Conservation (phyloP, 2,797 vertebrate genomes). For the Scleropages formosus region DNA sequence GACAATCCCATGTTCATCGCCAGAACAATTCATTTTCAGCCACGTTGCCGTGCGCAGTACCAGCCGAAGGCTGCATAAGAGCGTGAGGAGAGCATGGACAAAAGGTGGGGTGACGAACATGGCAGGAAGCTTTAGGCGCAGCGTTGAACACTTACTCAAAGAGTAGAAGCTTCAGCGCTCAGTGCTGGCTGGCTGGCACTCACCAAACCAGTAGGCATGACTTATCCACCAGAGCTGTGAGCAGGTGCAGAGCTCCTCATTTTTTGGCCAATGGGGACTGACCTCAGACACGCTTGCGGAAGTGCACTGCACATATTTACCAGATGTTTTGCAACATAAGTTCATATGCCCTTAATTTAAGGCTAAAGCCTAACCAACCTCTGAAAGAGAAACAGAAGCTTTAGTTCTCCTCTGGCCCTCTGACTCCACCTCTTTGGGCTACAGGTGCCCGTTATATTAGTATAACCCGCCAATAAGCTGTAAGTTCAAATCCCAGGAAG, state of each 20-base stretch:
- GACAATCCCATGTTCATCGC: neutral
- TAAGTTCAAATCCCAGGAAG: neutral
- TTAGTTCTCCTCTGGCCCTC: neutral
- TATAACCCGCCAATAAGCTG: neutral
- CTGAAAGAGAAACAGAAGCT: conserved; percentile 3
- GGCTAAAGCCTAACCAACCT: conserved; percentile 7
- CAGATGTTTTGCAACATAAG: conserved; percentile 13
- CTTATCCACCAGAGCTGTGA: neutral
- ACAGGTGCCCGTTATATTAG: neutral
- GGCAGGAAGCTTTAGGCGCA: neutral
- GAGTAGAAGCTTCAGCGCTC: neutral
- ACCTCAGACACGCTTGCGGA: neutral
- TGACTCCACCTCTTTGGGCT: neutral
- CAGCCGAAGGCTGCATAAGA: neutral
- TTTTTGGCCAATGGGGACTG: neutral
- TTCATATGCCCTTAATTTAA: conserved; percentile 24
- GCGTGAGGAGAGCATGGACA: neutral
- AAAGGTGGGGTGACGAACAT: neutral
- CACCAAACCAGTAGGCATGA: neutral
- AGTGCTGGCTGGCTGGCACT: no score
- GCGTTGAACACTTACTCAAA: neutral
- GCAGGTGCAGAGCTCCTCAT: neutral
- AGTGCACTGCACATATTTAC: neutral
- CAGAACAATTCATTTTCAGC: neutral
- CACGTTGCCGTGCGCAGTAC: neutral